These are phyloP conservation scores for Acipenser transmontanus DNA, from an alignment of 2,797 vertebrate genomes.

Conservation along the genomic window DNA sequence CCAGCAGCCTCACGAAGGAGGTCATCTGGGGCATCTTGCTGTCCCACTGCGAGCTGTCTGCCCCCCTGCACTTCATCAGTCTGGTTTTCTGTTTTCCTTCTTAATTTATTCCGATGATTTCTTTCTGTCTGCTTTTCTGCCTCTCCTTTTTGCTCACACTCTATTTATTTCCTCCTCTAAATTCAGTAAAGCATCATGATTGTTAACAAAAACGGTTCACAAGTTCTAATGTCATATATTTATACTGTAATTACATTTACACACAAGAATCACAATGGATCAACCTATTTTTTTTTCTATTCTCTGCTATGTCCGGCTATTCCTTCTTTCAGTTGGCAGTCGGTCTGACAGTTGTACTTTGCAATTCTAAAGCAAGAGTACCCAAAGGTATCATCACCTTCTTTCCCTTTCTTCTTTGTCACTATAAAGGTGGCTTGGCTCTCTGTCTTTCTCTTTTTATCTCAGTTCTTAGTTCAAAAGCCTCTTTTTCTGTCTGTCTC, in stretches of 20 bases:
- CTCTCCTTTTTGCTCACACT: too few relatives aligned
- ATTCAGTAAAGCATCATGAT: too few relatives aligned
- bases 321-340: neutral
- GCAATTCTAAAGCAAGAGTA: neutral
- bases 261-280: too few relatives aligned
- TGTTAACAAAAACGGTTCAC: too few relatives aligned
- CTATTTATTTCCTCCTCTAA: too few relatives aligned
- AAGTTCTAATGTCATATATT: too few relatives aligned
- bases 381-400: neutral
- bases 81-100: constrained; percentile 36
- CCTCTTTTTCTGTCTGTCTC: constrained; percentile 2
- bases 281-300: too few relatives aligned
- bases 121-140: constrained; percentile 19
- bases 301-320: too few relatives aligned
- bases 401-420: neutral
- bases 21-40: constrained; percentile 39
- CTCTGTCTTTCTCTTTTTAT: neutral
- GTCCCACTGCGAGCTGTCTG: constrained; percentile 49
- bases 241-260: too few relatives aligned
- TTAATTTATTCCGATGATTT: constrained; percentile 23
- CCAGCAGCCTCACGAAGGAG: constrained; percentile 60
- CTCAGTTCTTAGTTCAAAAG: constrained; percentile 14
- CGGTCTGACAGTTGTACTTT: neutral
- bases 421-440: too few relatives aligned
- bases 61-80: constrained; percentile 54